Percentiles rank a stretch among this genome's conserved stretches.
Evolutionary conservation across 2,113 vertebrate genomes (phyloP).

Genomic region (Scatophagus argus): DNA sequence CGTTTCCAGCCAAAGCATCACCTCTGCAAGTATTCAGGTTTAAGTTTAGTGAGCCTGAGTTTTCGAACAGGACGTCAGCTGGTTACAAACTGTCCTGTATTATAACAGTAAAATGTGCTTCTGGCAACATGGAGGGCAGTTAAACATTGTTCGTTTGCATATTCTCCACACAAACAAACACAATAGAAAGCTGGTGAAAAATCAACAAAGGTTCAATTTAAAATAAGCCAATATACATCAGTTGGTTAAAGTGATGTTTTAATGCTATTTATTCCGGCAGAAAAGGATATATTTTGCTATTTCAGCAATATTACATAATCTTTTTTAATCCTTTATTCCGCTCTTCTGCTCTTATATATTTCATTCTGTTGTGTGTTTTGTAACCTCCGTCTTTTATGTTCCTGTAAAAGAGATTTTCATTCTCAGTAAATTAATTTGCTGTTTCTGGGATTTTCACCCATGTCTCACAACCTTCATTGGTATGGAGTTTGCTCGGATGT

Average conservation of each 20-base stretch:
- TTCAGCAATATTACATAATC: not conserved
- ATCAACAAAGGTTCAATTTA: no score
- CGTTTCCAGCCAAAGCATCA: constrained; percentile 24
- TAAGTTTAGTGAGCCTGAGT: no score
- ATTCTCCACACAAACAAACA: no score
- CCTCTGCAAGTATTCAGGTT: no score
- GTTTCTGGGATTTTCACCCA: not conserved
- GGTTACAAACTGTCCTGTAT: no score
- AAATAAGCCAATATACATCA: not conserved
- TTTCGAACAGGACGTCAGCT: no score
- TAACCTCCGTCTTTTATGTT: no score
- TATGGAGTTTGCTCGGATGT: not conserved
- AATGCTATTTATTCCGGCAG: not conserved
- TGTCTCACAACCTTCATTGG: not conserved
- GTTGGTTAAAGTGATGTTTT: not conserved
- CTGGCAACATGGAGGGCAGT: no score
- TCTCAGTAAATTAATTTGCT: no score
- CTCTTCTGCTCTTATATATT: not conserved
- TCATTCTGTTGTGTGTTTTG: not conserved
- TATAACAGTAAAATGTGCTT: no score
- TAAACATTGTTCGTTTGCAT: no score
- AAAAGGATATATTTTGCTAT: not conserved
- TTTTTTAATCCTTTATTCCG: not conserved
- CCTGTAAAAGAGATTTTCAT: not conserved
- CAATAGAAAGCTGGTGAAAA: no score